These are phyloP conservation scores for Netelia fuscicornis DNA, from an alignment of 2,888 invertebrate species.

Conservation along the genomic window DNA sequence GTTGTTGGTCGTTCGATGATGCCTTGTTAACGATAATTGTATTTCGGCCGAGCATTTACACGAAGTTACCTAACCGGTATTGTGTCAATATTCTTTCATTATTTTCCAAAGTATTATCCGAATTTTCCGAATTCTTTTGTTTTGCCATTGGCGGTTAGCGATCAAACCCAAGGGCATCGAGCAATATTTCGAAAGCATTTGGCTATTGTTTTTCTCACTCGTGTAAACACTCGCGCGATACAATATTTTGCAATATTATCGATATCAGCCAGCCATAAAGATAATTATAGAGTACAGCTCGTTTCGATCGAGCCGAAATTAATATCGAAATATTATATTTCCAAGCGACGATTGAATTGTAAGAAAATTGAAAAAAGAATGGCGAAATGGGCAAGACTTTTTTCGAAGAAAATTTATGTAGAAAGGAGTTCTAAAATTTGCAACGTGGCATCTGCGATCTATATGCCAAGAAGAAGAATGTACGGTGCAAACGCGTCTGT, in stretches of 20 bases:
- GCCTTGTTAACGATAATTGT: constrained; percentile 75
- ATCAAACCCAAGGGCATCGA: too few species aligned
- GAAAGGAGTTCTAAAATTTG: constrained; percentile 22
- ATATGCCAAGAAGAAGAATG: constrained; percentile 24
- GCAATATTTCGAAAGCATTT: not conserved
- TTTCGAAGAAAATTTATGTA: constrained; percentile 11
- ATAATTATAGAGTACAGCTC: not conserved
- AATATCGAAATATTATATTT: not conserved
- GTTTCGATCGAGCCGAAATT: not conserved
- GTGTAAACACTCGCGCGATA: not conserved
- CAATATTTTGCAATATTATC: not conserved
- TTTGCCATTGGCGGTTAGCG: too few species aligned
- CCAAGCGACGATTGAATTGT: not conserved
- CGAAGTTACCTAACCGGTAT: not conserved
- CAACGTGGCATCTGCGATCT: constrained; percentile 16
- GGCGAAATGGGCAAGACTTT: not conserved
- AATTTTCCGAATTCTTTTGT: not conserved
- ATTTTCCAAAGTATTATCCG: not conserved
- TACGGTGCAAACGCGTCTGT: constrained; percentile 29
- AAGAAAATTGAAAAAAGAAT: constrained; percentile 2
- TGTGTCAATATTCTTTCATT: not conserved
- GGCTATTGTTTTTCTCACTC: not conserved
- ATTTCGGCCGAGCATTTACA: constrained; percentile 30
- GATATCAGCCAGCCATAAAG: not conserved
- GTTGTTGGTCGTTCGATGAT: constrained; percentile 70